Evolutionary conservation across 2,797 vertebrate species (phyloP), one percentile per base, ranked within the genome.

Genomic region (Sparus aurata): DNA sequence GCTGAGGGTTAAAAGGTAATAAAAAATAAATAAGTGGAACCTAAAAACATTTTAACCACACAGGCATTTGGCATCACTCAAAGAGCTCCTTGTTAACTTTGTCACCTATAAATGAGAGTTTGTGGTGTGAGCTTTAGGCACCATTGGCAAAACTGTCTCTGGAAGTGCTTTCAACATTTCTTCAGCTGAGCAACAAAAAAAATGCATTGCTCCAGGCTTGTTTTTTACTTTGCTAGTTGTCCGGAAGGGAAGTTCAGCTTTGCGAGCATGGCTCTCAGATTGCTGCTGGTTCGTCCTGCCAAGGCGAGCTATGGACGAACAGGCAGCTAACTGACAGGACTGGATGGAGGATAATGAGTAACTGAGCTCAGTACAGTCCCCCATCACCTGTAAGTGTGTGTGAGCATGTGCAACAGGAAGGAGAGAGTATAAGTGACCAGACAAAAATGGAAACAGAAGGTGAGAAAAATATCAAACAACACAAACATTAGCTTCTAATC

Each of bases 41-140:
- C 15, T 57, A 66, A 77, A 45, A 76, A 68, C 17, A 76, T 82
- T 80, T 73, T 47, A 55, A 65, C 13, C 45, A 76, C 65, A 65
- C 50, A 50, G 53, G 59, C 58, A 70, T 82, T 87, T 86, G 61
- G 66, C 43, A 50, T 81, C 55, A n/a, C 18, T 75, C 54, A 58
- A 53, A 68, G 18, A 79, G 53, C 65, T 80, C 49, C 71, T 74
- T 25, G 6, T 83, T 79, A 88, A 76, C 60, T 34, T 57, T 78
- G 69, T 85, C 75, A 69, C 65, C 58, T 47, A 69, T 63, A 83
- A 86, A 85, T 4, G 1, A 54, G 75, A 73, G 73, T 87, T 82
- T 83, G 87, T 69, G 68, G 69, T 68, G 1, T 68, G 70, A 62
- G 69, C 34, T 78, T 79, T 54, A 69, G 75, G 68, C n/a, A 53